Percentiles rank a stretch among this genome's conserved stretches.
These are phyloP conservation scores for Panopea generosa DNA, from an alignment of 2,888 invertebrate genomes.

Conservation along the genomic window DNA sequence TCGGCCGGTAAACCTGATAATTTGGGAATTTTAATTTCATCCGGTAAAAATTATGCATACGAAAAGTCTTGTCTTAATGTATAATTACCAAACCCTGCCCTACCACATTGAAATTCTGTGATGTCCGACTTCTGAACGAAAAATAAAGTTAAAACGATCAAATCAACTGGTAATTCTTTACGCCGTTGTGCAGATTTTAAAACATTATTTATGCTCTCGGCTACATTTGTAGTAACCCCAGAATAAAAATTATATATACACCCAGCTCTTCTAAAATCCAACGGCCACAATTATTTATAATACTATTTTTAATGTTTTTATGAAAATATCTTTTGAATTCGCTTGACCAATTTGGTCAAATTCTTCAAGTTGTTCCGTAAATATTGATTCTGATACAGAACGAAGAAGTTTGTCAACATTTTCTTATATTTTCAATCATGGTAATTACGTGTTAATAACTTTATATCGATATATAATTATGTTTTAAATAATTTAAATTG, in stretches of 20 bases:
- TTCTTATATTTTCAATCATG: no score
- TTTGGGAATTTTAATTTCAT: constrained; percentile 6
- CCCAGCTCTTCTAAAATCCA: no score
- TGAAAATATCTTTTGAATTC: no score
- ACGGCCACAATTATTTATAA: no score
- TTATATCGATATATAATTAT: no score
- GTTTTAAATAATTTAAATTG: no score
- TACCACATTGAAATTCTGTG: constrained; percentile 34
- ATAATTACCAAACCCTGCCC: constrained; percentile 25
- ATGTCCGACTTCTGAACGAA: constrained; percentile 19
- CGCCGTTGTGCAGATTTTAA: constrained; percentile 20
- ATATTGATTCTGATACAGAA: no score
- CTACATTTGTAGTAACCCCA: constrained; percentile 20
- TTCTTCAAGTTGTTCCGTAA: no score
- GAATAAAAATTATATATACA: constrained; percentile 19
- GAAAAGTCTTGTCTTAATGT: constrained; percentile 8
- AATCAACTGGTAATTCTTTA: constrained; percentile 31
- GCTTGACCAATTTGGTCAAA: no score
- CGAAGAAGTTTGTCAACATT: no score
- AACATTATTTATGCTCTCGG: constrained; percentile 26
- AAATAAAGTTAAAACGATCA: constrained; percentile 9
- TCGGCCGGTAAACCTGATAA: not conserved
- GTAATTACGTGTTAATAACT: no score
- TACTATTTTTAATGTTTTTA: no score
- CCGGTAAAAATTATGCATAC: constrained; percentile 11